Evolutionary conservation across 2,113 vertebrate species (phyloP).

Genomic region (Merops nubicus): DNA sequence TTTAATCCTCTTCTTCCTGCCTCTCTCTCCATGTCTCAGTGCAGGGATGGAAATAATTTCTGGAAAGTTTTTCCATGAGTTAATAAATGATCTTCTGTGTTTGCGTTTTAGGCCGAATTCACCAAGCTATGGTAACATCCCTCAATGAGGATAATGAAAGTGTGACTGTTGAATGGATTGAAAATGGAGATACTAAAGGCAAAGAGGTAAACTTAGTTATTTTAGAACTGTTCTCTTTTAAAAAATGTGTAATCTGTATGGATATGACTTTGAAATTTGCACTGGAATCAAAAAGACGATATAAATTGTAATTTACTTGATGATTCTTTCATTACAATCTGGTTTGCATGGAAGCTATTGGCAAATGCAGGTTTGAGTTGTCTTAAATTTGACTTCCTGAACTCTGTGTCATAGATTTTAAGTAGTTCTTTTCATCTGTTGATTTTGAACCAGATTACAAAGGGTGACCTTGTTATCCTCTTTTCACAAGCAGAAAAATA

Average conservation of each 20-base stretch:
- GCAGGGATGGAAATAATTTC: neutral
- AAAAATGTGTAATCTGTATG: neutral
- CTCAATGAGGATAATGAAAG: conserved; percentile 94
- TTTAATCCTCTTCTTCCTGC: neutral
- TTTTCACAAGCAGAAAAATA: neutral
- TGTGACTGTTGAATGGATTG: conserved; percentile 96
- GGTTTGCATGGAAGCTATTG: neutral
- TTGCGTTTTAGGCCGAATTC: conserved; percentile 86
- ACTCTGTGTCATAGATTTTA: neutral
- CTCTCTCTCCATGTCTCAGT: neutral
- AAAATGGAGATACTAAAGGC: conserved; percentile 97
- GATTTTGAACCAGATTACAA: neutral
- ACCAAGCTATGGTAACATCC: conserved; percentile 97
- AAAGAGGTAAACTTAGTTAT: conserved; percentile 84
- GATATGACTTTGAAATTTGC: neutral
- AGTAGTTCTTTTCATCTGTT: neutral
- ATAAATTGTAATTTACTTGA: neutral
- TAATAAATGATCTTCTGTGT: neutral
- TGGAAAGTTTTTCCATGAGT: neutral
- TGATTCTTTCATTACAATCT: neutral
- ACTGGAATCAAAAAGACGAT: neutral
- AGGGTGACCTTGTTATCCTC: neutral
- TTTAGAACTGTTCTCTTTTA: neutral
- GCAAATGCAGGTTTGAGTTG: neutral
- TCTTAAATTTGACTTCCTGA: neutral